These are phyloP conservation scores for Pecten maximus DNA, from an alignment of 2,888 invertebrate species.

Conservation along the genomic window DNA sequence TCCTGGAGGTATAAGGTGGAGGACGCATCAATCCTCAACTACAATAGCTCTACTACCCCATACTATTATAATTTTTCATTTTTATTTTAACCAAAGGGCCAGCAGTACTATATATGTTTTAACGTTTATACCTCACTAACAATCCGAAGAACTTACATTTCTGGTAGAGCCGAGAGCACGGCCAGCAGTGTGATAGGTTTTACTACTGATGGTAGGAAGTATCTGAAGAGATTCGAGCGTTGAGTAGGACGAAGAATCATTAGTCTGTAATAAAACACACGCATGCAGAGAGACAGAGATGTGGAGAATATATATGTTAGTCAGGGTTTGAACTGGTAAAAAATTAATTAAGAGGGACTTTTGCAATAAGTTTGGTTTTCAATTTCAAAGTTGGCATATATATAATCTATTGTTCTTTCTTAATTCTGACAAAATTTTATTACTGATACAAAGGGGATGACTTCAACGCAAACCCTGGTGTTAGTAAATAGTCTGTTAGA, in stretches of 20 bases:
- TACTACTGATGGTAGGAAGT: constrained; percentile 52
- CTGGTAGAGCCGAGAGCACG: constrained; percentile 25
- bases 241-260: constrained; percentile 40
- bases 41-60: no score
- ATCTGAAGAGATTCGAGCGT: constrained; percentile 54
- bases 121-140: no score
- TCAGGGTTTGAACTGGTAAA: background rate
- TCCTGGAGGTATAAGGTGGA: no score
- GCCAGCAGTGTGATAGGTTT: constrained; percentile 15
- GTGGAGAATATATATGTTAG: background rate
- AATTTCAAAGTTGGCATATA: no score
- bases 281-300: background rate
- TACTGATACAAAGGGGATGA: background rate
- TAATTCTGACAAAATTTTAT: no score
- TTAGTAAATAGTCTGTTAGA: no score
- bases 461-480: background rate
- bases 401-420: no score
- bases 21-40: no score
- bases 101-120: no score
- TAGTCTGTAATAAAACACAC: constrained; percentile 53
- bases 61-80: no score
- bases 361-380: no score
- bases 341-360: background rate
- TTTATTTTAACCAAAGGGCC: no score
- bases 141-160: background rate